These are phyloP conservation scores for Pocota personata DNA, from an alignment of 2,888 invertebrate species.

Conservation along the genomic window DNA sequence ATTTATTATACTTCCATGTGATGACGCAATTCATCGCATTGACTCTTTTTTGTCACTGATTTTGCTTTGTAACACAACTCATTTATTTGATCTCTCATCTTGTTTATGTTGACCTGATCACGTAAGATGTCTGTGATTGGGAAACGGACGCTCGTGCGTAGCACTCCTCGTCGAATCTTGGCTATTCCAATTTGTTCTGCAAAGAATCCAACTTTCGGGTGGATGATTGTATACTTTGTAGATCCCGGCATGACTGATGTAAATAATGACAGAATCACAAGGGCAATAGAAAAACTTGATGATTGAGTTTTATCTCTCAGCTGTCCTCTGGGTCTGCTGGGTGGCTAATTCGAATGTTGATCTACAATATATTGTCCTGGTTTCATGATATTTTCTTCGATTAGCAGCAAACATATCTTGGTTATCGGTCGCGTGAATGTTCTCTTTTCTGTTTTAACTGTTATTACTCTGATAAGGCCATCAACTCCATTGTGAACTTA, in stretches of 20 bases:
- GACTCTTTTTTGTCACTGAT: conserved; percentile 7
- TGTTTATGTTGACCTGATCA: conserved; percentile 13
- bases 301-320: no score
- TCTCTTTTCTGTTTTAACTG: no score
- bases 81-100: conserved; percentile 1
- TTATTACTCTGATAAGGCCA: background rate
- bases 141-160: no score
- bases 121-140: no score
- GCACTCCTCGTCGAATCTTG: no score
- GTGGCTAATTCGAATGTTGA: background rate
- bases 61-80: background rate
- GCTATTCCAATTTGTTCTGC: background rate
- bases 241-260: background rate
- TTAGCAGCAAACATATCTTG: background rate
- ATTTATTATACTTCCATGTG: background rate
- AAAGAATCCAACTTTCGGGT: background rate
- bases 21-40: conserved; percentile 1
- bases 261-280: background rate
- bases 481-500: background rate
- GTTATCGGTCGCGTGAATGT: background rate
- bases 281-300: no score
- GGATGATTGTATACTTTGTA: background rate
- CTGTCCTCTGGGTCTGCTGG: background rate
- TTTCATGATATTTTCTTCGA: background rate
- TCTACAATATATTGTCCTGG: no score